These are phyloP conservation scores for Zapornia atra DNA, from an alignment of 2,113 vertebrate species.

Conservation along the genomic window DNA sequence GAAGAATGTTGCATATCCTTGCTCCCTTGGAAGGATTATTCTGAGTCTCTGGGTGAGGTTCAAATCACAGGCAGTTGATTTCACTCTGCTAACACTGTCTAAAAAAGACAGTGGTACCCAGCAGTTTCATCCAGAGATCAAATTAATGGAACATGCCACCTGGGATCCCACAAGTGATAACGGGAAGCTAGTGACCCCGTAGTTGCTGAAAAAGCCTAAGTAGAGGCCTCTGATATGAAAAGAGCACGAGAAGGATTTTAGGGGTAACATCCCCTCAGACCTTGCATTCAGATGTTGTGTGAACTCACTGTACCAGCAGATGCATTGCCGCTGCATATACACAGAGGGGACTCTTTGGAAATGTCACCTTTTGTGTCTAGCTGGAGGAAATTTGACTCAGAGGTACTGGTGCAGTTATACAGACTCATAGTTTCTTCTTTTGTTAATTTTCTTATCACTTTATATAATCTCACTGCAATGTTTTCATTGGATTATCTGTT, in stretches of 20 bases:
- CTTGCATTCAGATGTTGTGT: not conserved
- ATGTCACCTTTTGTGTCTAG: not conserved
- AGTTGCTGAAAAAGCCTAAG: not conserved
- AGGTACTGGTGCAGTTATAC: not conserved
- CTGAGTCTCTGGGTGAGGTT: not conserved
- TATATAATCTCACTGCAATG: not conserved
- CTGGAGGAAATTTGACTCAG: not conserved
- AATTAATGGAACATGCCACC: not conserved
- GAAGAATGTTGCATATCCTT: not conserved
- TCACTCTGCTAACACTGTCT: accelerated
- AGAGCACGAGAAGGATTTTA: not conserved
- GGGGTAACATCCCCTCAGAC: not conserved
- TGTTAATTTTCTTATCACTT: not conserved
- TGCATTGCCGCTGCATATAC: not conserved
- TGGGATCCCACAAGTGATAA: not conserved
- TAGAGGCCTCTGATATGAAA: not conserved
- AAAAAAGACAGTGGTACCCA: not conserved
- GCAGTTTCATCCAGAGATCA: not conserved
- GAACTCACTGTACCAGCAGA: not conserved
- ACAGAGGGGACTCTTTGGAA: not conserved
- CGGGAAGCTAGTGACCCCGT: not conserved
- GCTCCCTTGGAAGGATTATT: not conserved
- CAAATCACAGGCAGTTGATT: not conserved
- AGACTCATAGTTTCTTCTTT: not conserved
- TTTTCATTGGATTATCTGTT: not conserved